These are phyloP conservation scores for Anguilla marmorata DNA, from an alignment of 2,797 vertebrate genomes.

Conservation along the genomic window DNA sequence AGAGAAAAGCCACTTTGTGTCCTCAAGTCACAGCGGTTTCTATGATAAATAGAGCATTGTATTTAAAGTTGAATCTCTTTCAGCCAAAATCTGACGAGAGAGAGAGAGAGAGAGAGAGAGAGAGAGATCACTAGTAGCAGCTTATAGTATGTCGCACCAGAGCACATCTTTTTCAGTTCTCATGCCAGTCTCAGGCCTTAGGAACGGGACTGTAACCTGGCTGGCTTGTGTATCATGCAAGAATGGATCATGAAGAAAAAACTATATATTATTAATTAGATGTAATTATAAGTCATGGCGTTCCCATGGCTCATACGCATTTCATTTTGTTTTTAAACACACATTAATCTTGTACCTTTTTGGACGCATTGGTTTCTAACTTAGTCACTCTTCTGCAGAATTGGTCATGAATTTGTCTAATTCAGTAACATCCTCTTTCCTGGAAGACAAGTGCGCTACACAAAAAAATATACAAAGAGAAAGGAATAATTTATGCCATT, in stretches of 20 bases:
- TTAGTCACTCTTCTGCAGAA: neutral
- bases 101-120: neutral
- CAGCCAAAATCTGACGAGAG: neutral
- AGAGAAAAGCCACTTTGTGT: neutral
- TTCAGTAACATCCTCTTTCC: neutral
- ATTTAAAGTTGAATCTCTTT: neutral
- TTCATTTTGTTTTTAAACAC: neutral
- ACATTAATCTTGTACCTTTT: neutral
- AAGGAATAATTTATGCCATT: neutral
- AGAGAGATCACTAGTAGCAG: neutral
- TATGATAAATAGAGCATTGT: constrained; percentile 1
- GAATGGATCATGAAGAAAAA: neutral
- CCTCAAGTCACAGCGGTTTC: neutral
- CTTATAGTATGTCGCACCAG: neutral
- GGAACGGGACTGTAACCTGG: neutral
- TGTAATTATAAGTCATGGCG: neutral
- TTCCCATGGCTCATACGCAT: too few species aligned
- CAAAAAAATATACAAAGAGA: neutral
- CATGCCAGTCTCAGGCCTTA: neutral
- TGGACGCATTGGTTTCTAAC: neutral
- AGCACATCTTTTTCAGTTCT: neutral
- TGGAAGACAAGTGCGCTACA: neutral
- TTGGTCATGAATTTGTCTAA: neutral
- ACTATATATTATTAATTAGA: neutral
- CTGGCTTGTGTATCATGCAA: neutral